Percentiles rank a stretch among this genome's conserved stretches.
phyloP scores from a whole-genome alignment of 2,113 vertebrate genomes.

The Misgurnus anguillicaudatus region DNA sequence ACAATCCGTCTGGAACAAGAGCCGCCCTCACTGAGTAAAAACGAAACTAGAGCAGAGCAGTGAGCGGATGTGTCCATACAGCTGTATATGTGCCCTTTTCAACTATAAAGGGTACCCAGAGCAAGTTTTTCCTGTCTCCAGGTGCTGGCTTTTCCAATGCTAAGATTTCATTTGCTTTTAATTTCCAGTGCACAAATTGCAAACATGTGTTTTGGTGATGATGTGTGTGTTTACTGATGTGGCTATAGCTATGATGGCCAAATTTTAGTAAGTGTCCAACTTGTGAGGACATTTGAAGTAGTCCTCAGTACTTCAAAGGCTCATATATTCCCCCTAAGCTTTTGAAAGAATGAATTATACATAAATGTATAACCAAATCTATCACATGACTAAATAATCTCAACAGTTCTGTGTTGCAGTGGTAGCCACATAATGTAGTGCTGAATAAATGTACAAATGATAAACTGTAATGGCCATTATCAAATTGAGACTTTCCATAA shows the following conservation, averaged over 20 bases:
- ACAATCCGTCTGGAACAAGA: conserved; percentile 9
- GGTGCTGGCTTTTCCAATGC: conserved; percentile 15
- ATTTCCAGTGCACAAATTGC: conserved; percentile 9
- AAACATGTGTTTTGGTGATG: conserved; percentile 2
- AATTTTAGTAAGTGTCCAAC: too few relatives aligned
- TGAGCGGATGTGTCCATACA: conserved; percentile 20
- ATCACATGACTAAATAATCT: too few relatives aligned
- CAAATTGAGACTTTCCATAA: conserved; percentile 9
- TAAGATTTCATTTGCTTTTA: not conserved
- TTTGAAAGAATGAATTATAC: too few relatives aligned
- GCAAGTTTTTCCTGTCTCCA: conserved; percentile 8
- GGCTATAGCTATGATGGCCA: too few relatives aligned
- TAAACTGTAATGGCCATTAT: too few relatives aligned
- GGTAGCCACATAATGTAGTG: too few relatives aligned
- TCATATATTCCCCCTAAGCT: too few relatives aligned
- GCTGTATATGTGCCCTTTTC: conserved; percentile 25
- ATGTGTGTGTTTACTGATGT: not conserved
- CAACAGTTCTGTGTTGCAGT: too few relatives aligned
- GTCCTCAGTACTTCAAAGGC: too few relatives aligned
- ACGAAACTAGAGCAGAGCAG: not conserved
- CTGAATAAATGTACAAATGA: too few relatives aligned
- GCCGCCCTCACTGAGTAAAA: not conserved
- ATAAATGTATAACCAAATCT: too few relatives aligned
- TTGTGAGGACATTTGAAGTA: too few relatives aligned
- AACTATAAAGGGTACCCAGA: conserved; percentile 18